Conservation (phyloP, 2,888 invertebrate species). For the Orchesellides sinensis region DNA sequence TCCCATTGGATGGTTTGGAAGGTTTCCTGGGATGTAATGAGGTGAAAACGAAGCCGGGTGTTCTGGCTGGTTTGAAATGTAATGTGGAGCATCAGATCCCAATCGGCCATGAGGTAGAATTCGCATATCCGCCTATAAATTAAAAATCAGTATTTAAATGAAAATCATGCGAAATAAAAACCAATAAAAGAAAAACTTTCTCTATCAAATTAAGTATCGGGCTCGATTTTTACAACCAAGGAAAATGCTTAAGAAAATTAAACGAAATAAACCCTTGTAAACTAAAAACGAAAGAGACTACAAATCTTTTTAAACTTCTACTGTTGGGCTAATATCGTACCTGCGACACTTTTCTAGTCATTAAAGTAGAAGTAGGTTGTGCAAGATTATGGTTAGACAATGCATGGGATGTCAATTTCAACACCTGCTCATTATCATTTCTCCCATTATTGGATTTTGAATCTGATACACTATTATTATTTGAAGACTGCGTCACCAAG, state of each 20-base stretch:
- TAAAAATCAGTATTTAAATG: constrained; percentile 26
- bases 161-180: too few species aligned
- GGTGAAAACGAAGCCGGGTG: constrained; percentile 59
- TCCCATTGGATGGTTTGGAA: constrained; percentile 56
- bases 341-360: constrained; percentile 61
- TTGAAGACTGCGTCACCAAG: constrained; percentile 66
- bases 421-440: constrained; percentile 60
- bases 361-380: constrained; percentile 63
- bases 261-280: neutral
- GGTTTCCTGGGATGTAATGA: constrained; percentile 64
- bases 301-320: neutral
- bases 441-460: constrained; percentile 60
- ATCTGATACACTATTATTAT: constrained; percentile 63
- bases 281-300: neutral
- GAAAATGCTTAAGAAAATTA: neutral
- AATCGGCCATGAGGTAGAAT: constrained; percentile 53
- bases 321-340: constrained; percentile 35
- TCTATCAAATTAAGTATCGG: neutral
- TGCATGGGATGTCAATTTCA: constrained; percentile 55
- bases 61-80: constrained; percentile 63
- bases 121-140: constrained; percentile 68
- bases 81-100: constrained; percentile 60
- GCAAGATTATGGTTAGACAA: constrained; percentile 50
- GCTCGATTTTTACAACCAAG: neutral
- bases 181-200: neutral